Evolutionary conservation across 2,113 vertebrate genomes (phyloP).

Genomic region (Phylloscopus whistleri): DNA sequence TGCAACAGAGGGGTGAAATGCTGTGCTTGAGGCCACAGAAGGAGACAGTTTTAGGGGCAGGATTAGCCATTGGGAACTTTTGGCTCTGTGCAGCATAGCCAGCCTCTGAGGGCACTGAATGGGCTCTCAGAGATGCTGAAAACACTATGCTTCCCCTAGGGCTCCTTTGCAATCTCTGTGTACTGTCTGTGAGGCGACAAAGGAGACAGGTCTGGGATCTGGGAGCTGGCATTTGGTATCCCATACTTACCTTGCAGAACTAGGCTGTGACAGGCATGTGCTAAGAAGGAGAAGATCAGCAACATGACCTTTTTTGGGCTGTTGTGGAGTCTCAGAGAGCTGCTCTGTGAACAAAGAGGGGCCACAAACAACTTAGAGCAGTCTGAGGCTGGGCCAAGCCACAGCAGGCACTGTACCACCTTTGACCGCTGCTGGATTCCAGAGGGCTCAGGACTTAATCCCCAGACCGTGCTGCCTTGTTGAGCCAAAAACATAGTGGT

Average conservation of each 20-base stretch:
- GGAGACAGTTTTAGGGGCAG: not conserved
- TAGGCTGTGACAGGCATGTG: not conserved
- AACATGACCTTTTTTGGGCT: not conserved
- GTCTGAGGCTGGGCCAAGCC: not conserved
- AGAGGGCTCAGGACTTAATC: not conserved
- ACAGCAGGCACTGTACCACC: not conserved
- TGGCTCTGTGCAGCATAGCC: not conserved
- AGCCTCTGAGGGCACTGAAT: not conserved
- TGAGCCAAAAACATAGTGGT: not conserved
- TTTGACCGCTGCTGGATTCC: not conserved
- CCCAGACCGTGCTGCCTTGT: not conserved
- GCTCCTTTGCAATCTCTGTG: not conserved
- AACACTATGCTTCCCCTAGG: not conserved
- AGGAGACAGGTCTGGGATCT: not conserved
- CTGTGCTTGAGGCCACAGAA: not conserved
- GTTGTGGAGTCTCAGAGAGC: not conserved
- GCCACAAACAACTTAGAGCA: not conserved
- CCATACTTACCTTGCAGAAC: not conserved
- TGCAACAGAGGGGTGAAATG: conserved; percentile 28
- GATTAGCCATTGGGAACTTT: not conserved
- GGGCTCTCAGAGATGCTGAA: not conserved
- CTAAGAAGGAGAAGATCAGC: not conserved
- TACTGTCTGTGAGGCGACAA: not conserved
- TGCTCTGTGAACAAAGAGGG: not conserved
- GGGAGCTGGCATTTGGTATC: not conserved